Evolutionary conservation across 2,797 vertebrate species (phyloP).

Genomic region (Cetoscarus ocellatus): DNA sequence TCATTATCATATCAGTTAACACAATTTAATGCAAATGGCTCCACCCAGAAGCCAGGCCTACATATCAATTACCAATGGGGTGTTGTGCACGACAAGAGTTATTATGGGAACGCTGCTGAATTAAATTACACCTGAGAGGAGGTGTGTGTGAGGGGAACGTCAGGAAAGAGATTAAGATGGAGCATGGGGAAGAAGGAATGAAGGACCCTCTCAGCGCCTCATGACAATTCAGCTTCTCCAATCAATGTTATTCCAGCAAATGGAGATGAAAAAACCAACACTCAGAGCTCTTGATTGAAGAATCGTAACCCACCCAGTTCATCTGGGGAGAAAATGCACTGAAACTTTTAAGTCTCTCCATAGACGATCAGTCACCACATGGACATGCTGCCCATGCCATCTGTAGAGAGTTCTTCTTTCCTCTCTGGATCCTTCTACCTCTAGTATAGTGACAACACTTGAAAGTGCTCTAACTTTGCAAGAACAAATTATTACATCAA

Average conservation of each 20-base stretch:
- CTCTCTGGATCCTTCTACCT: conserved; percentile 27
- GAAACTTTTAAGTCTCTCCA: conserved; percentile 65
- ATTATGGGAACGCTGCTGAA: conserved; percentile 77
- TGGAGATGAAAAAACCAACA: conserved; percentile 63
- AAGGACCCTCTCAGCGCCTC: conserved; percentile 53
- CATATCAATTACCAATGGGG: conserved; percentile 85
- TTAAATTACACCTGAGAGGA: conserved; percentile 78
- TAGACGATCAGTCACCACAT: conserved; percentile 56
- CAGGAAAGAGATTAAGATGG: conserved; percentile 38
- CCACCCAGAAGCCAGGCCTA: conserved; percentile 77
- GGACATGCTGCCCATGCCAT: conserved; percentile 45
- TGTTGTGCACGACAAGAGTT: conserved; percentile 73
- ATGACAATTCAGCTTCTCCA: conserved; percentile 52
- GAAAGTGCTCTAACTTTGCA: background rate
- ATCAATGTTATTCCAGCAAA: conserved; percentile 76
- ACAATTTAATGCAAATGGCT: conserved; percentile 87
- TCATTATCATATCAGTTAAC: conserved; percentile 88
- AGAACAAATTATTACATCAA: too few species aligned
- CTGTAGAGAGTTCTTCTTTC: conserved; percentile 39
- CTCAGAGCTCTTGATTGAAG: conserved; percentile 51
- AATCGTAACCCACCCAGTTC: conserved; percentile 61
- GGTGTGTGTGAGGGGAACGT: conserved; percentile 46
- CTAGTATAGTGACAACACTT: conserved; percentile 15
- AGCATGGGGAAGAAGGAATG: conserved; percentile 44
- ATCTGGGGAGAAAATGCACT: conserved; percentile 45